Evolutionary conservation across 2,113 vertebrate genomes (phyloP), one percentile per base, ranked within the genome.

Genomic region (Aplodontia rufa): DNA sequence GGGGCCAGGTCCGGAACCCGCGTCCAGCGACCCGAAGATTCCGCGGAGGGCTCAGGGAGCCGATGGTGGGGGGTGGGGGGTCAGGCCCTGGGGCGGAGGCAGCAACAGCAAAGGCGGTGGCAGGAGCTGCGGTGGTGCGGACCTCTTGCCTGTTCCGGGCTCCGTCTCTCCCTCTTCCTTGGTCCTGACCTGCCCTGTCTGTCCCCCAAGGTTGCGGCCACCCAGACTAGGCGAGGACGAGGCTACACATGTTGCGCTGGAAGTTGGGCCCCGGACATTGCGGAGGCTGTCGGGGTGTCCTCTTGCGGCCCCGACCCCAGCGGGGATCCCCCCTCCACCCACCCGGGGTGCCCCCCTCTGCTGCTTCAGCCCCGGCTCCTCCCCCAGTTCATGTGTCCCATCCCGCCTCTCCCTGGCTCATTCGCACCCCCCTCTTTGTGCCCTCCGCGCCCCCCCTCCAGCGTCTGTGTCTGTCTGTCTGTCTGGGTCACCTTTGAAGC

Each of bases 401-500:
- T 95, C 68, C 95, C 79, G 74, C 96, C 95, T 96, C 93, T 93
- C 74, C 62, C 86, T 69, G 53, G 94, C 87, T 96, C 95, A 90
- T 91, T 92, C 28, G 35, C 91, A 90, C 45, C 93, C 96, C 78
- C 26, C 75, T 20, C 68, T 96, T 93, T 96, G 87, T 97, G 96
- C 90, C 91, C 90, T 92, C 53, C 32, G 79, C 91, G 16, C 37
- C 60, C 95, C 88, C 58, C 82, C 17, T 28, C 83, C 86, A n/a
- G 71, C 37, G 68, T 84, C 93, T 79, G 91, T 92, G 79, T 96
- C 82, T 93, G 96, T 96, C 92, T 88, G 92, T 97, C 96, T 97
- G 97, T 97, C 96, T 97, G 97, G 97, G 97, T 97, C 97, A 97
- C 97, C 97, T 98, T 96, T 97, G 97, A 93, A 93, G 90, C 92